These are phyloP conservation scores for Calephelis perditalis DNA, from an alignment of 2,888 invertebrate genomes.

Conservation along the genomic window DNA sequence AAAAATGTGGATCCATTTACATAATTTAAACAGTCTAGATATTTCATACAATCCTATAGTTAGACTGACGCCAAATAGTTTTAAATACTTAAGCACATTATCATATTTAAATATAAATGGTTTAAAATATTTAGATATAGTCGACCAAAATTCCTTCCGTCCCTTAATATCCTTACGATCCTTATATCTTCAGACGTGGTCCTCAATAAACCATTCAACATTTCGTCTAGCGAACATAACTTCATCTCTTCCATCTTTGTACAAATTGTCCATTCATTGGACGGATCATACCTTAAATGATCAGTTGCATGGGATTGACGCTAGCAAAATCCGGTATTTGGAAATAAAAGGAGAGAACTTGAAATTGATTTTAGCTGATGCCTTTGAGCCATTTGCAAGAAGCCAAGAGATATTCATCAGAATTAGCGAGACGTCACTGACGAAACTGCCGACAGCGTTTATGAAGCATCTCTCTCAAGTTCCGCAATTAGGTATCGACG, in stretches of 20 bases:
- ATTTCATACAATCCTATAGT: slow-evolving; percentile 90
- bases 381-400: slow-evolving; percentile 85
- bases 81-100: slow-evolving; percentile 82
- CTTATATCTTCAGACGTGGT: slow-evolving; percentile 85
- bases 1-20: slow-evolving; percentile 85
- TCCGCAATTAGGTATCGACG: slow-evolving; percentile 88
- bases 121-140: slow-evolving; percentile 83
- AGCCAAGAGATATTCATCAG: slow-evolving; percentile 87
- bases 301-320: slow-evolving; percentile 87
- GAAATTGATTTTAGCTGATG: slow-evolving; percentile 85
- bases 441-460: slow-evolving; percentile 87
- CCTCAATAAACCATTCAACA: slow-evolving; percentile 83
- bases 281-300: slow-evolving; percentile 85
- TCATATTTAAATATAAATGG: slow-evolving; percentile 87
- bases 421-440: slow-evolving; percentile 87
- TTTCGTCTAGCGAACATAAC: slow-evolving; percentile 84
- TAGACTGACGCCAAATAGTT: slow-evolving; percentile 84
- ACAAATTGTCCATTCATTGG: slow-evolving; percentile 86
- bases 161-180: slow-evolving; percentile 84
- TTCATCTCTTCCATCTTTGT: slow-evolving; percentile 83
- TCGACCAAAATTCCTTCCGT: slow-evolving; percentile 86
- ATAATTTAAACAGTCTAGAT: slow-evolving; percentile 85
- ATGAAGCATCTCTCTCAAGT: slow-evolving; percentile 87
- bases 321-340: slow-evolving; percentile 87
- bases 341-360: slow-evolving; percentile 88